Evolutionary conservation across 2,888 invertebrate species (phyloP).

Genomic region (Carpatolechia fugitivella): DNA sequence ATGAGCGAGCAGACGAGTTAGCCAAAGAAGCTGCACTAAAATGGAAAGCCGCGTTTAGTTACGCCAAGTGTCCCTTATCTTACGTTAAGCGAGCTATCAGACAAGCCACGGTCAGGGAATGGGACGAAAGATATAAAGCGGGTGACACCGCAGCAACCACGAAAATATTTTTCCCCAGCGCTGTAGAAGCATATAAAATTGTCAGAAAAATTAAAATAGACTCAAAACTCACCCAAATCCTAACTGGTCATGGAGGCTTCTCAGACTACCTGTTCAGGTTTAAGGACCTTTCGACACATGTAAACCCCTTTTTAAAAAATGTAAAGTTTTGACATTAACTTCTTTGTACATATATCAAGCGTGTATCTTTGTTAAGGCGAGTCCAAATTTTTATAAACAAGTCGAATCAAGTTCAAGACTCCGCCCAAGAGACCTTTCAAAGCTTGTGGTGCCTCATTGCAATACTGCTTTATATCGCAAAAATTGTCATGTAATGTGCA

Average conservation of each 20-base stretch:
- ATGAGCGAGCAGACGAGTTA: conserved; percentile 10
- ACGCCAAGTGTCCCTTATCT: conserved; percentile 13
- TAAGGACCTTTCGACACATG: no score
- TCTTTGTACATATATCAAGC: no score
- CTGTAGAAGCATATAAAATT: background rate
- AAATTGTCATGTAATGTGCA: no score
- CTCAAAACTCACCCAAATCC: background rate
- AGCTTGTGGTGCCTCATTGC: no score
- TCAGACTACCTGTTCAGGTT: background rate
- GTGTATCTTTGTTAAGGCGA: no score
- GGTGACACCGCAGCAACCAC: background rate
- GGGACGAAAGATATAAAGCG: conserved; percentile 10
- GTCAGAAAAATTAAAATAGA: background rate
- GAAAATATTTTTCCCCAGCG: conserved; percentile 7
- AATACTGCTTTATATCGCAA: no score
- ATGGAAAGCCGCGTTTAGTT: background rate
- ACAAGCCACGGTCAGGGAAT: background rate
- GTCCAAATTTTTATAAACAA: no score
- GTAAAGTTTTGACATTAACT: no score
- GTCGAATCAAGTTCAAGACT: no score
- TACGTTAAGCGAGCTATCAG: conserved; percentile 6
- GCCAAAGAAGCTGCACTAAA: conserved; percentile 17
- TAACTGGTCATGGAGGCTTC: conserved; percentile 14
- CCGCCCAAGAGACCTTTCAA: no score
- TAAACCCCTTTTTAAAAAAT: no score